Base-by-base conservation (phyloP, 1,140 invertebrate species). In the Drosophila kepulauana region DNA sequence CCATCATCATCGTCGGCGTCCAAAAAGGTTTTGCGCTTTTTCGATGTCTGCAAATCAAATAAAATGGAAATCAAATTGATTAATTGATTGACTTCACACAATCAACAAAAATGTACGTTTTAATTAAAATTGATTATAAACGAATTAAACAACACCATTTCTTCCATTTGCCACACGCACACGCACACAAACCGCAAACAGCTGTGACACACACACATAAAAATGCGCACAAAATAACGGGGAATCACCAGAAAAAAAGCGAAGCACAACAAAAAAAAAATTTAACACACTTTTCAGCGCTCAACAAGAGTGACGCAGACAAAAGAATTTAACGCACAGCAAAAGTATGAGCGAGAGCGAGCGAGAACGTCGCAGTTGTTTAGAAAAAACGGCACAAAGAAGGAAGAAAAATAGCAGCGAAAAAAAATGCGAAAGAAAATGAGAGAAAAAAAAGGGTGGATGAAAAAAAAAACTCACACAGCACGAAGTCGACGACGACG, bases 371-470 rank as follows among this genome's bases (percentile, higher is more conserved):
- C n/a, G 49, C 62, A 54, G 6, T 35, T 87, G 84, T 88, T 88
- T 88, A 88, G 84, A 88, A 88, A 87, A 88, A 88, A 89, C 80
- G 52, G 85, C 84, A 88, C 84, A 89, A 89, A 85, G 35, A 88
- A 89, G 84, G 61, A 89, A 77, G 57, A 67, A 78, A n/a, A 38
- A 38, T 38, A 38, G 7, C 35, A 38, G 35, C 38, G 25, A 75
- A 75, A 75, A 70, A 75, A 48, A 13, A 48, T 33, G 46, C 33
- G 20, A 13, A 46, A 28, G 5, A 61, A 63, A 63, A 59, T 57
- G 28, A 43, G 3, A 1, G 38, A 56, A 57, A 56, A 52, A 67
- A 59, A 35, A 28, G 13, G 20, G 20, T 25, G 20, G 20, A 25
- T 38, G 13, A 56, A 7, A 65, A 15, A 15, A 30, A 5, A 10